Base-by-base conservation (phyloP, 37 sponge, comb jelly and placozoan genomes). In the Bolinopsis microptera region DNA sequence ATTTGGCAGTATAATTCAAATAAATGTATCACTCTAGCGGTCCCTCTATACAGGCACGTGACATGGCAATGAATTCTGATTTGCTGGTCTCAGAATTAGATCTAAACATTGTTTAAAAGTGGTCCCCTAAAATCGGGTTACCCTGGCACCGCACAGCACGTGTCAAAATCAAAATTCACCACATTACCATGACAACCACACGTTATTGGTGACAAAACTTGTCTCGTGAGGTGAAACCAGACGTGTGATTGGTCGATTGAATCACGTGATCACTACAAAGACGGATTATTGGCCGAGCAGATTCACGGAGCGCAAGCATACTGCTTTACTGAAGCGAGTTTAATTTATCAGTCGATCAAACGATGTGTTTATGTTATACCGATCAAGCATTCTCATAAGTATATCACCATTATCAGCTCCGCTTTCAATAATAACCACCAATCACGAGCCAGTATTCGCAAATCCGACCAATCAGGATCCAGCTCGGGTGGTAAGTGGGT, bases 301-400 rank as follows among this genome's bases (percentile, higher is more conserved):
- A 48, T 48, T 48, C 13, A 13, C 5, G 61, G 9, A 48, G 61
- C n/a, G n/a, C n/a, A n/a, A n/a, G n/a, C n/a, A n/a, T n/a, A n/a
- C n/a, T 48, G 13, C 5, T 13, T 48, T 13, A 48, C 61, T 48
- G 80, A 32, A 77, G 35, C 0, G 80, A 77, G 80, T 77, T 77
- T 77, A 77, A 77, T 77, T 77, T 77, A 77, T 77, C 80, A 77
- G 80, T 77, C 33, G 80, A 77, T 77, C 80, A 77, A 27, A 35
- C 80, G 16, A 77, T 48, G 61, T 48, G 61, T 13, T 48, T 48
- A 48, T 48, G 61, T 48, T 48, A 48, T n/a, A 70, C 21, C 25
- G 25, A 70, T 8, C 74, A 70, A 70, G 74, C 74, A 70, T 70
- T 70, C 25, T 70, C 74, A 48, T 48, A 48, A 48, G 61, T 48